A percentile compares a stretch with the other conserved stretches of the same genome.
phyloP scores from a whole-genome alignment of 92 coral and sea anemone species.

The Porites lobata region DNA sequence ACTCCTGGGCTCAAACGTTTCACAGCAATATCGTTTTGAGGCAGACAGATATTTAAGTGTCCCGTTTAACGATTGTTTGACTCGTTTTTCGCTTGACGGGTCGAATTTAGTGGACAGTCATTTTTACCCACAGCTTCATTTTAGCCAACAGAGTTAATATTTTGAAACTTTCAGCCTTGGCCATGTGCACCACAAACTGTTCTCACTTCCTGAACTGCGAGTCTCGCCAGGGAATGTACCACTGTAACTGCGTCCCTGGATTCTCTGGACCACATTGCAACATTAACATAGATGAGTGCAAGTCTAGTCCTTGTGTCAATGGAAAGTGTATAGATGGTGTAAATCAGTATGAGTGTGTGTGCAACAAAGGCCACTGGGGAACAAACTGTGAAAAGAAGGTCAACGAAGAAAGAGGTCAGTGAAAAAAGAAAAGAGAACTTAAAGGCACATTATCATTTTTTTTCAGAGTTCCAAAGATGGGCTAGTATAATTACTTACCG shows the following conservation, averaged over 20 bases:
- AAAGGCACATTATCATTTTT: too few relatives aligned
- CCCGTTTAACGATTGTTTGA: too few relatives aligned
- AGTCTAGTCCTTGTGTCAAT: conserved; percentile 83
- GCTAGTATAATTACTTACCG: too few relatives aligned
- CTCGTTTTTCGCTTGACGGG: too few relatives aligned
- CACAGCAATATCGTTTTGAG: too few relatives aligned
- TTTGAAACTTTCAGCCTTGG: conserved; percentile 8
- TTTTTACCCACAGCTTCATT: too few relatives aligned
- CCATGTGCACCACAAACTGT: conserved; percentile 22
- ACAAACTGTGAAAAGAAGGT: conserved; percentile 26
- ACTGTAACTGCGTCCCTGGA: conserved; percentile 83
- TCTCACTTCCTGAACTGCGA: conserved; percentile 24
- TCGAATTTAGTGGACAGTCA: too few relatives aligned
- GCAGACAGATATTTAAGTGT: too few relatives aligned
- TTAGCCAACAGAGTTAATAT: too few relatives aligned
- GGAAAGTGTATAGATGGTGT: conserved; percentile 81
- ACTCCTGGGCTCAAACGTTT: too few relatives aligned
- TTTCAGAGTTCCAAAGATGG: too few relatives aligned
- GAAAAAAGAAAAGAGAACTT: too few relatives aligned
- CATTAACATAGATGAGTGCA: conserved; percentile 78
- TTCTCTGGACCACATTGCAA: conserved; percentile 79
- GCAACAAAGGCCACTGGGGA: conserved; percentile 41
- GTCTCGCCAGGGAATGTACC: conserved; percentile 5
- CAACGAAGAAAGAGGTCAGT: conserved; percentile 6
- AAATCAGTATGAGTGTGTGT: conserved; percentile 74